Conservation (phyloP, 2,888 invertebrate genomes). For the Lasioglossum malachurum region DNA sequence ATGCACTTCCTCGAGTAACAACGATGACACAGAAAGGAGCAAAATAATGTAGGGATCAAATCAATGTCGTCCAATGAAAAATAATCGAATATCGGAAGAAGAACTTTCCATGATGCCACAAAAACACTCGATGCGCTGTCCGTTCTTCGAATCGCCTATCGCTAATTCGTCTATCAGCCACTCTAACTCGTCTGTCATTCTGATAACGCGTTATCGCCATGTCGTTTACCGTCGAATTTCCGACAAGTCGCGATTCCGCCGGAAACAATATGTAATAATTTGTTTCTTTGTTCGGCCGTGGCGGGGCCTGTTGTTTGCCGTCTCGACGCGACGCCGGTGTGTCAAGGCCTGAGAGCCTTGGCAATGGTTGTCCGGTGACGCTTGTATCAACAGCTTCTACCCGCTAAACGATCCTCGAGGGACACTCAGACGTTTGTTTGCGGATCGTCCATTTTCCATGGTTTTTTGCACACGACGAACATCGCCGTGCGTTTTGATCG, state of each 20-base stretch:
- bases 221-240: background rate
- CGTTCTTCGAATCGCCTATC: background rate
- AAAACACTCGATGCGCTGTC: background rate
- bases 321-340: constrained; percentile 20
- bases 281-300: constrained; percentile 33
- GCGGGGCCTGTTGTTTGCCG: constrained; percentile 25
- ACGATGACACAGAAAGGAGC: too few relatives aligned
- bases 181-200: constrained; percentile 9
- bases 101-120: background rate
- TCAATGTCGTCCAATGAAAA: too few relatives aligned
- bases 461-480: constrained; percentile 4
- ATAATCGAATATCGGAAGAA: too few relatives aligned
- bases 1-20: too few relatives aligned
- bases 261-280: constrained; percentile 48
- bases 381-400: constrained; percentile 37
- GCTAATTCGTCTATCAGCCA: constrained; percentile 11
- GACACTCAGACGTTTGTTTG: constrained; percentile 28
- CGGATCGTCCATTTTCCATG: constrained; percentile 39
- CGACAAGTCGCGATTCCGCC: background rate
- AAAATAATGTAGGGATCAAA: too few relatives aligned
- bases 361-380: constrained; percentile 36
- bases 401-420: constrained; percentile 13
- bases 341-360: constrained; percentile 60
- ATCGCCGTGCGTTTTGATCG: constrained; percentile 33
- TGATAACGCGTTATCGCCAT: constrained; percentile 41